Conservation (phyloP, 1,140 invertebrate species). For the Nephotettix cincticeps region DNA sequence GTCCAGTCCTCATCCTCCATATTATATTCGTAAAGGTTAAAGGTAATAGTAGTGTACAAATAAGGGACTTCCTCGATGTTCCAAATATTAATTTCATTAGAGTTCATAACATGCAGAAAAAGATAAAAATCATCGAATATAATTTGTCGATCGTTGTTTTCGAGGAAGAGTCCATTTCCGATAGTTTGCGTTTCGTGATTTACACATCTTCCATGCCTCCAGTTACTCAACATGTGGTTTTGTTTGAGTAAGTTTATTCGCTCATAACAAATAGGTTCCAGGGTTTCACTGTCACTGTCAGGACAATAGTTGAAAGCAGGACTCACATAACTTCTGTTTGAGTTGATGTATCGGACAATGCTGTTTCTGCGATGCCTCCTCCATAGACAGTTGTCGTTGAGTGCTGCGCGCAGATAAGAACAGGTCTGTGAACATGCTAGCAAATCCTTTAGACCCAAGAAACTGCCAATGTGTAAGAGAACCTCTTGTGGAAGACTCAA, state of each 20-base stretch:
- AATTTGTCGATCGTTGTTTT: constrained; percentile 20
- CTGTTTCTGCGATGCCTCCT: neutral
- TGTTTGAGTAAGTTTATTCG: neutral
- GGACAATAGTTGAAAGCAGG: neutral
- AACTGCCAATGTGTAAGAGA: neutral
- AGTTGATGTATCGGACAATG: neutral
- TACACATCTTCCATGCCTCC: neutral
- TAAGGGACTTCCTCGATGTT: neutral
- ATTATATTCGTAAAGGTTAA: constrained; percentile 14
- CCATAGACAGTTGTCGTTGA: neutral
- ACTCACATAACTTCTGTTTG: neutral
- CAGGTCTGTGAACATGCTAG: neutral
- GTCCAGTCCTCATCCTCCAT: constrained; percentile 19
- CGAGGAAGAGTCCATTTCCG: neutral
- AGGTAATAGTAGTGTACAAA: neutral
- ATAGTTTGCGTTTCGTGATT: neutral
- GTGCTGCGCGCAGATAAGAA: neutral
- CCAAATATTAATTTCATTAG: constrained; percentile 7
- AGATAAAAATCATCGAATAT: constrained; percentile 3
- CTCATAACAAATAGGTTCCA: neutral
- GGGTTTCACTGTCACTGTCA: neutral
- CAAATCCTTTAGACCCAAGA: neutral
- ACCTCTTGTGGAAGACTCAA: neutral
- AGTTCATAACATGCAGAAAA: constrained; percentile 1
- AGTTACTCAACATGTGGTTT: constrained; percentile 6